phyloP scores from a whole-genome alignment of 2,888 invertebrate species.

The Drosophila macrospina region DNA sequence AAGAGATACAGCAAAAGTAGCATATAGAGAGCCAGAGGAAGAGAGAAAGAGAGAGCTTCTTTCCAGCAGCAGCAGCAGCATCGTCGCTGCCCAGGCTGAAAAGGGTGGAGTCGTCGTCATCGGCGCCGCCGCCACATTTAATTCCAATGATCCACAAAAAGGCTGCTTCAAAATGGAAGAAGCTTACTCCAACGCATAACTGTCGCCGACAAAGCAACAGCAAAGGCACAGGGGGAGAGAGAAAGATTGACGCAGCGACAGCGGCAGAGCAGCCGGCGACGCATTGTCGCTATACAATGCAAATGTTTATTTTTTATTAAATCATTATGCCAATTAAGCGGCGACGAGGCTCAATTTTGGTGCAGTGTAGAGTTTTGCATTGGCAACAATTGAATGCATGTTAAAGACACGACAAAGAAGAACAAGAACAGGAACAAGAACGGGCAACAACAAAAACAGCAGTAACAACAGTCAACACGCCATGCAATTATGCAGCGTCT shows the following conservation, averaged over 20 bases:
- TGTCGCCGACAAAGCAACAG: constrained; percentile 37
- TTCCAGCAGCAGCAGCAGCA: constrained; percentile 68
- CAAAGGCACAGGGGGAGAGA: background rate
- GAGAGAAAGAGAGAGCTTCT: constrained; percentile 55
- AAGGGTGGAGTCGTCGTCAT: constrained; percentile 71
- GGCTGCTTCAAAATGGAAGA: constrained; percentile 58
- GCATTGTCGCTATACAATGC: constrained; percentile 72
- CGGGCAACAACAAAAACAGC: constrained; percentile 28
- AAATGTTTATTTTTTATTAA: constrained; percentile 81
- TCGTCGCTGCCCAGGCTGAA: constrained; percentile 60
- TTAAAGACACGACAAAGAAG: constrained; percentile 50
- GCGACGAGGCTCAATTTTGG: constrained; percentile 63
- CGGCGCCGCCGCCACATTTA: constrained; percentile 52
- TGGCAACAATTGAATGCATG: constrained; percentile 51
- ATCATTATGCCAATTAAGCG: constrained; percentile 82
- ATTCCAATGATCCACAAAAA: constrained; percentile 81
- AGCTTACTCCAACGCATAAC: constrained; percentile 60
- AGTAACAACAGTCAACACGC: constrained; percentile 47
- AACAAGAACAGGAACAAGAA: constrained; percentile 49
- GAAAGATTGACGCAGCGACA: constrained; percentile 10
- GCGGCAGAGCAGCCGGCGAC: constrained; percentile 48
- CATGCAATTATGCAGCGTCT: constrained; percentile 75
- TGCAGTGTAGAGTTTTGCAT: constrained; percentile 66
- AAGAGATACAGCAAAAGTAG: constrained; percentile 23
- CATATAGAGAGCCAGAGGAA: constrained; percentile 27